Percentiles rank a stretch among this genome's conserved stretches.
Conservation (phyloP, 2,888 invertebrate genomes). For the Epistrophe grossulariae region DNA sequence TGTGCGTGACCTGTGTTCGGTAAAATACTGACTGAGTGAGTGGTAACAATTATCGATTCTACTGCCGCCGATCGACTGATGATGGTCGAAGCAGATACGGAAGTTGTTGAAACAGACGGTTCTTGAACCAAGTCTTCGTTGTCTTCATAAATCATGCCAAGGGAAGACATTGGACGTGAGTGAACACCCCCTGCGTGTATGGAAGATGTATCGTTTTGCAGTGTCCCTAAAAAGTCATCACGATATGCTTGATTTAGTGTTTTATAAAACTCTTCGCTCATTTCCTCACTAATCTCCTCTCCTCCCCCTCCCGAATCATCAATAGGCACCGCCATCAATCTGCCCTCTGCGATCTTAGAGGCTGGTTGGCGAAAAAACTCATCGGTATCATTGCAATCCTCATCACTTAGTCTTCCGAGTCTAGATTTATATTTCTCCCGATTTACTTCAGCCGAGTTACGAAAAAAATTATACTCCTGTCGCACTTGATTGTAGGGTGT, state of each 20-base stretch:
- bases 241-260: constrained; percentile 94
- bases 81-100: constrained; percentile 50
- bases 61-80: constrained; percentile 42
- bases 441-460: constrained; percentile 78
- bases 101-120: constrained; percentile 34
- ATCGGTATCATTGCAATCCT: constrained; percentile 69
- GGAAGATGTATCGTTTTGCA: constrained; percentile 77
- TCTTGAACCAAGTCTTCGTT: constrained; percentile 86
- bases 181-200: constrained; percentile 78
- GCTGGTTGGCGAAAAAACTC: constrained; percentile 82
- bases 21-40: constrained; percentile 46
- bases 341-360: constrained; percentile 80
- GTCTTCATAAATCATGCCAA: constrained; percentile 95
- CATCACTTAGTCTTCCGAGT: constrained; percentile 59
- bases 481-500: constrained; percentile 66
- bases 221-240: constrained; percentile 85
- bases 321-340: constrained; percentile 79
- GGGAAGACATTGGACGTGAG: constrained; percentile 88
- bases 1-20: constrained; percentile 12
- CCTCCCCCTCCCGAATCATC: constrained; percentile 81
- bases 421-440: constrained; percentile 72
- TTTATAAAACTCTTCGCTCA: constrained; percentile 94
- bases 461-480: constrained; percentile 79
- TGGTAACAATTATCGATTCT: constrained; percentile 42
- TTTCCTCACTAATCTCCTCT: constrained; percentile 85